Evolutionary conservation across 2,113 vertebrate genomes (phyloP), one percentile per base, ranked within the genome.

Genomic region (Melanerpes aurifrons): DNA sequence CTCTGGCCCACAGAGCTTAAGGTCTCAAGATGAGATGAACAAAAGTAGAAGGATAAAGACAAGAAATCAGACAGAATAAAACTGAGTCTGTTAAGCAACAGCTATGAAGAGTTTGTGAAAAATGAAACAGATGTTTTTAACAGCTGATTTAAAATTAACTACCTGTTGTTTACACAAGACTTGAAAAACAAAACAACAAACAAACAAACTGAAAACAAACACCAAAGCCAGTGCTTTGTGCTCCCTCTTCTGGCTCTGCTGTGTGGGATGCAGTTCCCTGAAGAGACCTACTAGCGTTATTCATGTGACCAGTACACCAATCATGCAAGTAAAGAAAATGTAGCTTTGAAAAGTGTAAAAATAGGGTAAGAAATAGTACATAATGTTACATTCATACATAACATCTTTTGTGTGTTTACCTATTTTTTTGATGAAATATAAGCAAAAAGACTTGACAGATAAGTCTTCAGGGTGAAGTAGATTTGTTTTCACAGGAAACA

Each of bases 201-300:
- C 43, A 45, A 45, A 45, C 43, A 45, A 45, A 45, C 40, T 40
- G 40, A 40, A 40, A 40, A 40, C 48, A 48, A 48, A 19, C 7
- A 50, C 47, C 72, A 94, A 90, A 95, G 62, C 79, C 66, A 93
- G 87, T 92, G 92, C 88, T 89, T 88, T 94, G 89, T 91, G 92
- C 87, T 94, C 91, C 89, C 94, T 93, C 94, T 96, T 94, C 92
- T 95, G 87, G 87, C 81, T 94, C 84, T 88, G 67, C 75, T 86
- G 57, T 57, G 62, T 92, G 63, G 77, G 83, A 35, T 68, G 32
- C 50, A 85, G 63, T 59, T 88, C 79, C 71, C 93, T 76, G 29
- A 73, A 62, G 89, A 93, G 50, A 43, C 12, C 54, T 82, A 37
- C 24, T 90, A 16, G 29, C n/a, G 16, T 83, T 86, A 26, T 24